A percentile compares a stretch with the other conserved stretches of the same genome.
Evolutionary conservation across 2,113 vertebrate genomes (phyloP).

Genomic region (Muntiacus muntjak): DNA sequence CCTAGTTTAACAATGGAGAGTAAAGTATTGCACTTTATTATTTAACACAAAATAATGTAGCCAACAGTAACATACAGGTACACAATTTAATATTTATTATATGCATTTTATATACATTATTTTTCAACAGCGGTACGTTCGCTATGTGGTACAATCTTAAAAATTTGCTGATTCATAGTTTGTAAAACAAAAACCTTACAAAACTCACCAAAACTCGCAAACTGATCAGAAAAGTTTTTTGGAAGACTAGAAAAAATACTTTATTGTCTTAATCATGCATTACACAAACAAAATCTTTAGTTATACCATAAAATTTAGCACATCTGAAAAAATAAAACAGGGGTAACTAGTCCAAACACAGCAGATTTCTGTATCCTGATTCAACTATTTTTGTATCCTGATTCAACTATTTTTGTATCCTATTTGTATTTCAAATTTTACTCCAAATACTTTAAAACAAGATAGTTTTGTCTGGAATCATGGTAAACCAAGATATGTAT

Average conservation of each 20-base stretch:
- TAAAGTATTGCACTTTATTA: slow-evolving; percentile 80
- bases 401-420: slow-evolving; percentile 82
- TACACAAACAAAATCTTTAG: slow-evolving; percentile 94
- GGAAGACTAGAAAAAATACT: slow-evolving; percentile 99
- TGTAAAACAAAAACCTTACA: slow-evolving; percentile 96
- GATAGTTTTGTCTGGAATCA: slow-evolving; percentile 77
- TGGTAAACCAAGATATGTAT: slow-evolving; percentile 77
- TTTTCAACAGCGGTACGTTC: slow-evolving; percentile 93
- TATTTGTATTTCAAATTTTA: slow-evolving; percentile 82
- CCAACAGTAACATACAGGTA: slow-evolving; percentile 91
- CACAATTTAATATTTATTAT: slow-evolving; percentile 99
- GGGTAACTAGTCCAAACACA: slow-evolving; percentile 85
- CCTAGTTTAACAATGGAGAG: slow-evolving; percentile 76
- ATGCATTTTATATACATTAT: slow-evolving; percentile 99
- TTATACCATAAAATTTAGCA: slow-evolving; percentile 91
- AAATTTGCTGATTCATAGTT: slow-evolving; percentile 95
- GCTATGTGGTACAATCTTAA: slow-evolving; percentile 98
- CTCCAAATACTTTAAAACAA: slow-evolving; percentile 81
- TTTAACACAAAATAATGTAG: slow-evolving; percentile 85
- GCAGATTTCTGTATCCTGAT: slow-evolving; percentile 85
- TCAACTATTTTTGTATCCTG: slow-evolving; percentile 84
- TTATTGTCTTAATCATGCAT: slow-evolving; percentile 99
- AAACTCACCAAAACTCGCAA: slow-evolving; percentile 97
- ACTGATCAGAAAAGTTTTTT: slow-evolving; percentile 93
- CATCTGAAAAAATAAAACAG: slow-evolving; percentile 84